phyloP scores from a whole-genome alignment of 2,888 invertebrate genomes.

The Exephanes ischioxanthus region DNA sequence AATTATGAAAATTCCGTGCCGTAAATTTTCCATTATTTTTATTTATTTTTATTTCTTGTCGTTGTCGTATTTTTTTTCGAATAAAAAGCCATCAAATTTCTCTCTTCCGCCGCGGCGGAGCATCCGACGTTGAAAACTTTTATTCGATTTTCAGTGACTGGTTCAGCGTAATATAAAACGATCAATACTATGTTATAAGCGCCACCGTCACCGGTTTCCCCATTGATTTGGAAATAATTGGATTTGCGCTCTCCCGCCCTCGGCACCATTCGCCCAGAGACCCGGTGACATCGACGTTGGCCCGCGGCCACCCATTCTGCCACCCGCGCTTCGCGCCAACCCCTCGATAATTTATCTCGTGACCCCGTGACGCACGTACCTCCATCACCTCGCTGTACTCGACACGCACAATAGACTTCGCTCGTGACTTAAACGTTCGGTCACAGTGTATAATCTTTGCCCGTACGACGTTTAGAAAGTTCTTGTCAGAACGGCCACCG shows the following conservation, averaged over 20 bases:
- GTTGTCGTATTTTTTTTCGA: neutral
- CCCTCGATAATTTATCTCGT: slow-evolving; percentile 41
- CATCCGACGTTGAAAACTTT: slow-evolving; percentile 20
- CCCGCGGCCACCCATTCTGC: slow-evolving; percentile 65
- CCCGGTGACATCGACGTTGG: slow-evolving; percentile 79
- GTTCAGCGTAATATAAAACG: slow-evolving; percentile 59
- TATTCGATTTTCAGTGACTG: slow-evolving; percentile 51
- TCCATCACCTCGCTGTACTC: neutral
- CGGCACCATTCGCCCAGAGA: slow-evolving; percentile 77
- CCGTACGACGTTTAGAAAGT: slow-evolving; percentile 16
- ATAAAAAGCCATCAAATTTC: neutral
- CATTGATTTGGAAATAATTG: slow-evolving; percentile 79
- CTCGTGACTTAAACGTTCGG: slow-evolving; percentile 15
- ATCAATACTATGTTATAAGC: slow-evolving; percentile 72
- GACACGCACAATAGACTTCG: slow-evolving; percentile 9
- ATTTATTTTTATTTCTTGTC: neutral
- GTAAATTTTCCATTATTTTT: neutral
- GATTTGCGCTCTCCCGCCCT: slow-evolving; percentile 73
- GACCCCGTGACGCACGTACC: slow-evolving; percentile 33
- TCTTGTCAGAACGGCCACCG: neutral
- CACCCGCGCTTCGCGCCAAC: slow-evolving; percentile 33
- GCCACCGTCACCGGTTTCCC: slow-evolving; percentile 50
- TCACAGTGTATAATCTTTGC: neutral
- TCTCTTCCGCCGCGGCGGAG: neutral
- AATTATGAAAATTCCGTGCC: neutral